Evolutionary conservation across 2,888 invertebrate genomes (phyloP), one percentile per base, ranked within the genome.

Genomic region (Spodoptera littoralis): DNA sequence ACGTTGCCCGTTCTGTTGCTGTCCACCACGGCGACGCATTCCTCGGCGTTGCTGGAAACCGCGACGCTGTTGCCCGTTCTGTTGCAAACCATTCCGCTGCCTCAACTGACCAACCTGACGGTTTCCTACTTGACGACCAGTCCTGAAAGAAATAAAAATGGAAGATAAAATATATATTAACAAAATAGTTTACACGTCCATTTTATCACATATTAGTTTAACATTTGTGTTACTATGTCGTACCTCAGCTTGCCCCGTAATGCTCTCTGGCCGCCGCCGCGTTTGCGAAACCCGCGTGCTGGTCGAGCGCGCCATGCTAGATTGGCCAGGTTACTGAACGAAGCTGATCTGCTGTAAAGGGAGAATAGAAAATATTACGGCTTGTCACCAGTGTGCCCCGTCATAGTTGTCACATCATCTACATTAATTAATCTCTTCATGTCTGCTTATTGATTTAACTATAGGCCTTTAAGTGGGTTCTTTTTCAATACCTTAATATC

Each of bases 171-270:
- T 18, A 18, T 18, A 18, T 18, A 18, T 18, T 18, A 2, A 18
- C 18, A 18, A 18, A 18, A 18, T 18, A 2, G 18, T 18, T 18
- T 18, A 2, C 2, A 18, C 18, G 2, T 18, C 18, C 18, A 18
- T 18, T 2, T 18, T 18, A 18, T 18, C 2, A 18, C 18, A 18
- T 1, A 18, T 18, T 18, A 18, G 1, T 18, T 18, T 18, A 2
- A 18, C 18, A 18, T 18, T 18, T 18, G 18, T 18, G 18, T 1
- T 3, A 12, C 4, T 1, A 24, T 43, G 11, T 12, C 3, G 45
- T 71, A 79, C 81, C 90, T 84, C 68, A 85, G 76, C 3, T 85
- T 71, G 2, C 86, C 87, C 1, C 86, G 76, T 27, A 81, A 44
- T 0, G 65, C 77, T 3, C 83, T 57, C 56, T 77, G 80, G 0